phyloP scores from a whole-genome alignment of 2,797 vertebrate genomes.

The Periophthalmus magnuspinnatus region DNA sequence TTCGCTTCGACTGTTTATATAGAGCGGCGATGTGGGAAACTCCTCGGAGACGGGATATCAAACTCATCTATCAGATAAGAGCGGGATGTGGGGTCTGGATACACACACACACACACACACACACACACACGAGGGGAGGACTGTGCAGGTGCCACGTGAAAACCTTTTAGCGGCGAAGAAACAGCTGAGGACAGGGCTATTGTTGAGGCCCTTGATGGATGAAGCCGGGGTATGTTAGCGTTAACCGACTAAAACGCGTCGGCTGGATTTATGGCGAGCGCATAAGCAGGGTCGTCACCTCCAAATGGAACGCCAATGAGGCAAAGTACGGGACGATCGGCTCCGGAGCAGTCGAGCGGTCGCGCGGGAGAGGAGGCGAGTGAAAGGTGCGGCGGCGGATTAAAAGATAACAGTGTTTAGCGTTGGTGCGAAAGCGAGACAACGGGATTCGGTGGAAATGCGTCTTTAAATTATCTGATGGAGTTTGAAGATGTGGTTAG shows the following conservation, averaged over 20 bases:
- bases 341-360: no score
- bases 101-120: slow-evolving; percentile 8
- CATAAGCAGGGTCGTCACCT: slow-evolving; percentile 85
- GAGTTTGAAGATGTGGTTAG: not conserved
- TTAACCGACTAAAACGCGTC: slow-evolving; percentile 82
- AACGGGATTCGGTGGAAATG: not conserved
- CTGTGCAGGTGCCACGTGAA: slow-evolving; percentile 76
- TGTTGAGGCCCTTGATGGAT: slow-evolving; percentile 85
- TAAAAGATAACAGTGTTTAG: not conserved
- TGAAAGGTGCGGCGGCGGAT: slow-evolving; percentile 2
- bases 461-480: not conserved
- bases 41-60: slow-evolving; percentile 71
- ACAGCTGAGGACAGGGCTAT: slow-evolving; percentile 78
- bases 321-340: slow-evolving; percentile 82
- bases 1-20: slow-evolving; percentile 63
- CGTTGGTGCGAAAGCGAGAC: not conserved
- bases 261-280: slow-evolving; percentile 85
- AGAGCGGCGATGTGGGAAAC: slow-evolving; percentile 61
- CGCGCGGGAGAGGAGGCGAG: slow-evolving; percentile 66
- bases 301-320: slow-evolving; percentile 88
- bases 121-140: slow-evolving; percentile 29
- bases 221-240: slow-evolving; percentile 86
- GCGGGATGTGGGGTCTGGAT: slow-evolving; percentile 41
- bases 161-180: slow-evolving; percentile 82
- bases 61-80: slow-evolving; percentile 81